These are phyloP conservation scores for Notolabrus celidotus DNA, from an alignment of 2,797 vertebrate genomes.

Conservation along the genomic window DNA sequence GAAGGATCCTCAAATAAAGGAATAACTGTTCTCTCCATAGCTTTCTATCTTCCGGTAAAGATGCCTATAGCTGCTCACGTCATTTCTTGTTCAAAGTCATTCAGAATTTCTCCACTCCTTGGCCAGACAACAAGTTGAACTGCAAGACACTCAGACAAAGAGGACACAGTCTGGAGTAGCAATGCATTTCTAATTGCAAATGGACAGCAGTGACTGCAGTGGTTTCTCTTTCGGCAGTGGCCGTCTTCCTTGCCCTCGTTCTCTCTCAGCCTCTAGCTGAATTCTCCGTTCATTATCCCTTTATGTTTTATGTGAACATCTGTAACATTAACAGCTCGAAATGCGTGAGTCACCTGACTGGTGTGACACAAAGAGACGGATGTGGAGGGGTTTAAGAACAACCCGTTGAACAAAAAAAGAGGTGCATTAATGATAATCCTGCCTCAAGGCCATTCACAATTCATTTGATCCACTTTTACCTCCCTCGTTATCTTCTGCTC, in stretches of 20 bases:
- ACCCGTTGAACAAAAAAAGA: slow-evolving; percentile 39
- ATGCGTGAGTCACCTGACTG: slow-evolving; percentile 32
- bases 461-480: slow-evolving; percentile 37
- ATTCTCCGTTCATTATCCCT: slow-evolving; percentile 27
- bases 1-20: background rate
- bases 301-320: slow-evolving; percentile 39
- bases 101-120: slow-evolving; percentile 10
- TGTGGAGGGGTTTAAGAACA: slow-evolving; percentile 41
- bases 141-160: slow-evolving; percentile 32
- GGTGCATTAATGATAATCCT: slow-evolving; percentile 43
- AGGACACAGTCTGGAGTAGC: slow-evolving; percentile 56
- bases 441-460: slow-evolving; percentile 44
- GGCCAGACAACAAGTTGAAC: slow-evolving; percentile 23
- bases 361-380: slow-evolving; percentile 28
- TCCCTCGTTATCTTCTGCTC: slow-evolving; percentile 28
- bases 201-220: slow-evolving; percentile 63
- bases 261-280: slow-evolving; percentile 9
- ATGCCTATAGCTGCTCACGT: slow-evolving; percentile 3
- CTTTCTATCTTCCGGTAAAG: background rate
- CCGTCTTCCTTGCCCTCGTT: slow-evolving; percentile 39
- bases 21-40: slow-evolving; percentile 1
- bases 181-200: slow-evolving; percentile 45
- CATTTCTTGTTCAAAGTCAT: slow-evolving; percentile 43
- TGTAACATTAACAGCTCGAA: slow-evolving; percentile 37
- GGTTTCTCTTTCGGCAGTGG: slow-evolving; percentile 39